These are phyloP conservation scores for Parapsyche elsis DNA, from an alignment of 1,140 invertebrate species.

Conservation along the genomic window DNA sequence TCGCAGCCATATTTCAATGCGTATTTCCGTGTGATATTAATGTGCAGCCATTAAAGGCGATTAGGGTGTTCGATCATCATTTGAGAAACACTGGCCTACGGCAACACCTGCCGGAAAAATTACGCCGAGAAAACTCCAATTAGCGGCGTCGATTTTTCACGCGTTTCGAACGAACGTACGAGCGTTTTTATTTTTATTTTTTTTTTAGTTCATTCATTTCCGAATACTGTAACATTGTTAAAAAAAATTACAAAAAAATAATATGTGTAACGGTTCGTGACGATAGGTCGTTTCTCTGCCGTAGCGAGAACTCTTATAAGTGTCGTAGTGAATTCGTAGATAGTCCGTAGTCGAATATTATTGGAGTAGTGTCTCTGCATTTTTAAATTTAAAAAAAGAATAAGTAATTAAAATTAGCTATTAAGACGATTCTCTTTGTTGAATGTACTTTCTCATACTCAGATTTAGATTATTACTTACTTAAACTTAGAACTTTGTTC, in stretches of 20 bases:
- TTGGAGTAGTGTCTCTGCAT: slow-evolving; percentile 14
- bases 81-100: background rate
- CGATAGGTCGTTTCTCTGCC: slow-evolving; percentile 15
- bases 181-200: background rate
- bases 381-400: background rate
- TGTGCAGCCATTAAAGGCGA: slow-evolving; percentile 45
- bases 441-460: background rate
- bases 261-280: slow-evolving; percentile 14
- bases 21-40: slow-evolving; percentile 42
- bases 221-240: background rate
- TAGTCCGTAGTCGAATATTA: background rate
- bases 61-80: slow-evolving; percentile 50
- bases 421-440: slow-evolving; percentile 1
- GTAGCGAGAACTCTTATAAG: slow-evolving; percentile 18
- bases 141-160: background rate
- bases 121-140: background rate
- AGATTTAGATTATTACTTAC: slow-evolving; percentile 9
- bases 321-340: slow-evolving; percentile 8
- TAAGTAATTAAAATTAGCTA: background rate
- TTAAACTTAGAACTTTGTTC: background rate
- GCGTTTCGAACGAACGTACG: too few relatives aligned
- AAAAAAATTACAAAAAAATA: background rate
- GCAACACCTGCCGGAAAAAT: background rate
- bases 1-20: slow-evolving; percentile 45
- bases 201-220: background rate